Percentiles rank a stretch among this genome's conserved stretches.
Evolutionary conservation across 2,113 vertebrate species (phyloP).

Genomic region (Hucho hucho): DNA sequence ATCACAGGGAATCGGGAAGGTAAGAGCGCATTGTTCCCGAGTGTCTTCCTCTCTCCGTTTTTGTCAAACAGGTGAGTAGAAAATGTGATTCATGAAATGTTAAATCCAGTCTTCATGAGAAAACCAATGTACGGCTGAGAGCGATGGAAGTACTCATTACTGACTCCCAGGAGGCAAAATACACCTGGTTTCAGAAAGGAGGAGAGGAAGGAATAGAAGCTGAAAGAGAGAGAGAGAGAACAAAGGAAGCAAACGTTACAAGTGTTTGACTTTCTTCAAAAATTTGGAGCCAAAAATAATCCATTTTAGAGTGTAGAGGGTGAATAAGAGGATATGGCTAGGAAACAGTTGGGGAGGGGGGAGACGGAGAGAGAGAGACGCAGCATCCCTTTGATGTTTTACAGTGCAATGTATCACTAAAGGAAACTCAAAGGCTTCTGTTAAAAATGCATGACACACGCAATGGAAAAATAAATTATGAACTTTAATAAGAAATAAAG

Average conservation of each 20-base stretch:
- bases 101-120: background rate
- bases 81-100: conserved; percentile 29
- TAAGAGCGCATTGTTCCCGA: background rate
- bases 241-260: background rate
- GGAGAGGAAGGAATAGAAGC: background rate
- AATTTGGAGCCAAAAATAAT: conserved; percentile 27
- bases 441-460: conserved; percentile 99
- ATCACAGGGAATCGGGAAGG: background rate
- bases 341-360: conserved; percentile 17
- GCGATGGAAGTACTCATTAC: conserved; percentile 4
- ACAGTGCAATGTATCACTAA: conserved; percentile 88
- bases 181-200: background rate
- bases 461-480: conserved; percentile 84
- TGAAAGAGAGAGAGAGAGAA: background rate
- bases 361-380: conserved; percentile 1
- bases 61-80: conserved; percentile 17
- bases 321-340: conserved; percentile 27
- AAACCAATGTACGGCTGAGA: conserved; percentile 1
- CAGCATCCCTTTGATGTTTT: conserved; percentile 84
- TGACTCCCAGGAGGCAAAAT: background rate
- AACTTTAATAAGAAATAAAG: conserved; percentile 88
- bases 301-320: conserved; percentile 28
- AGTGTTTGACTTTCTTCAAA: background rate
- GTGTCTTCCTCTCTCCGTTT: conserved; percentile 7
- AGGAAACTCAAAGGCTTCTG: conserved; percentile 93